phyloP scores from a whole-genome alignment of 2,888 invertebrate species.

The Latrodectus hesperus region DNA sequence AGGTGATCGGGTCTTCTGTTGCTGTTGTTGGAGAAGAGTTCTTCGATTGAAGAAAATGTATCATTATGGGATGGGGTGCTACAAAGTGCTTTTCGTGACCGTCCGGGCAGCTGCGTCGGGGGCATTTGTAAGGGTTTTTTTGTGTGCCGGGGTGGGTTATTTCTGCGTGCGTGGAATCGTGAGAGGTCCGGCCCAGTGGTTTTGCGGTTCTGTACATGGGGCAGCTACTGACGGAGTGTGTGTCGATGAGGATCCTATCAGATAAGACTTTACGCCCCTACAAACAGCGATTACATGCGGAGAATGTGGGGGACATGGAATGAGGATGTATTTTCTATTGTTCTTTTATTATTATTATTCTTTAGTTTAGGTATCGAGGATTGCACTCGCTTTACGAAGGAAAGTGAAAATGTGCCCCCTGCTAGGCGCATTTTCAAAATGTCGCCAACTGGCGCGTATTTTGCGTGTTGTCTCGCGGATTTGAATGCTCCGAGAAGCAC shows the following conservation, averaged over 20 bases:
- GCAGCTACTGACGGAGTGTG: constrained; percentile 38
- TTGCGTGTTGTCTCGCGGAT: too few relatives aligned
- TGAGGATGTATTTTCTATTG: background rate
- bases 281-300: background rate
- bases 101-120: constrained; percentile 40
- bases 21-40: constrained; percentile 8
- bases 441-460: too few relatives aligned
- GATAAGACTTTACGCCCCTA: background rate
- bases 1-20: too few relatives aligned
- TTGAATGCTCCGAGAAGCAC: too few relatives aligned
- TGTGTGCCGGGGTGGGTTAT: constrained; percentile 2
- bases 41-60: constrained; percentile 7
- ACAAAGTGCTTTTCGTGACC: constrained; percentile 65
- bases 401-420: too few relatives aligned
- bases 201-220: constrained; percentile 28
- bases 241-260: background rate
- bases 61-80: constrained; percentile 45
- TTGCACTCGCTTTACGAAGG: too few relatives aligned
- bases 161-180: constrained; percentile 26
- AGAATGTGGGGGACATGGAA: background rate
- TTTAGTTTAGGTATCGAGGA: too few relatives aligned
- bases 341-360: too few relatives aligned
- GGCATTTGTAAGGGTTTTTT: constrained; percentile 20
- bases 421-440: too few relatives aligned
- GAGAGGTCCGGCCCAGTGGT: constrained; percentile 58